Base-by-base conservation (phyloP, 2,888 invertebrate species). In the Drosophila longiperda region DNA sequence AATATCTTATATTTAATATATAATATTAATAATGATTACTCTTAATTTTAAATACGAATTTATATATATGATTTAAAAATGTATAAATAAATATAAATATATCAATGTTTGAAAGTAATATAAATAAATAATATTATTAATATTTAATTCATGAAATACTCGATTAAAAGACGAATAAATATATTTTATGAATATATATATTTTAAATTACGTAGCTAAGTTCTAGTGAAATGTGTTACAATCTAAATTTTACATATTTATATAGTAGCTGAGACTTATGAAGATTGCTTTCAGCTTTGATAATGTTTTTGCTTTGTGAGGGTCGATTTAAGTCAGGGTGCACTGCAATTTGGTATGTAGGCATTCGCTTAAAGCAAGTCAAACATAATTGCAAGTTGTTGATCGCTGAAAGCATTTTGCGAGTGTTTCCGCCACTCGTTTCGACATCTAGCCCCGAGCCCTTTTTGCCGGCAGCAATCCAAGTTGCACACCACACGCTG, bases 311-410 rank as follows among this genome's bases (percentile, higher is more conserved):
- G 32, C 34, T 29, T 57, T 61, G 17, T 63, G 52, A 32, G 52
- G 72, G 48, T 68, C 50, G 55, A 61, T 65, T 63, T 60, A 63
- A 53, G 62, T 62, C 65, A 65, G 67, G 54, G 61, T 42, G 53
- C 65, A 74, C 54, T 65, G 20, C 42, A 20, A 20, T 40, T 26
- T 61, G 36, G 23, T 33, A 15, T 17, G 48, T 61, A 53, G 62
- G 33, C 71, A 65, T 60, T 70, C 54, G 59, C 57, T 72, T 72
- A 50, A 40, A 62, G 81, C 36, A 64, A 82, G 77, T 86, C 84
- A 79, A 23, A 79, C 75, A 82, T 86, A 87, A 86, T 85, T 84
- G 84, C 82, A 84, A 79, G 87, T 76, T 85, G 84, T 84, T 84
- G 82, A 74, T 60, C 73, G 68, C 63, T 86, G 73, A 79, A 84